Base-by-base conservation (phyloP, 1,140 invertebrate genomes). In the Rhagoletis pomonella region DNA sequence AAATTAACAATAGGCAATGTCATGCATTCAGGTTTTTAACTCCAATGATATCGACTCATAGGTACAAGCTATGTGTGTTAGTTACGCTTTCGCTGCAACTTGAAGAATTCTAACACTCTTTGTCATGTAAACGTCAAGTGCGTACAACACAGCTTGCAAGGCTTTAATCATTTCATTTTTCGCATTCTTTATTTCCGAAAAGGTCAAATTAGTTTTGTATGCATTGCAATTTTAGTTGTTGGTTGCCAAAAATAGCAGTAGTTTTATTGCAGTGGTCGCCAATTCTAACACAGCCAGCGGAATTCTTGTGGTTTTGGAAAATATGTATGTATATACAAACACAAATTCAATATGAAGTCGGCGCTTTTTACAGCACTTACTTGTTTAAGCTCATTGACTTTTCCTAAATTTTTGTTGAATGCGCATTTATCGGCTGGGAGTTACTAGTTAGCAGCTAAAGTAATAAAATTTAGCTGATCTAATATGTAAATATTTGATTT, bases 21-120 rank as follows among this genome's bases (percentile, higher is more conserved):
- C 73, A 81, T 19, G 10, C 73, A 55, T 55, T 50, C 73, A 81
- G 73, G 73, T 81, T 81, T 19, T 81, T 81, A 62, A 81, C 73
- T 55, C 73, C 55, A 42, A 55, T 44, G 6, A 39, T n/a, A 55
- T 14, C 29, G 0, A 29, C 29, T 29, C 29, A 29, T 29, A 29
- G 29, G 29, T 29, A 29, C 29, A 29, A 29, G 29, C 29, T 29
- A 29, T 29, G 29, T 29, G 29, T 29, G 29, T 29, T 29, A 29
- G 47, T 81, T 81, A 81, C 47, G 14, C 29, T 19, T 81, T 81
- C 73, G 73, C n/a, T 2, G n/a, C 73, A 9, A 50, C 50, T 17
- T 55, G 47, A 58, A 81, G 4, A 81, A 81, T 81, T 81, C 12
- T 6, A 55, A 19, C 60, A 62, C 1, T 55, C 0, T 55, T 55